Percentiles rank a stretch among this genome's conserved stretches.
phyloP scores from a whole-genome alignment of 2,888 invertebrate genomes.

The Cremastinae sp. region DNA sequence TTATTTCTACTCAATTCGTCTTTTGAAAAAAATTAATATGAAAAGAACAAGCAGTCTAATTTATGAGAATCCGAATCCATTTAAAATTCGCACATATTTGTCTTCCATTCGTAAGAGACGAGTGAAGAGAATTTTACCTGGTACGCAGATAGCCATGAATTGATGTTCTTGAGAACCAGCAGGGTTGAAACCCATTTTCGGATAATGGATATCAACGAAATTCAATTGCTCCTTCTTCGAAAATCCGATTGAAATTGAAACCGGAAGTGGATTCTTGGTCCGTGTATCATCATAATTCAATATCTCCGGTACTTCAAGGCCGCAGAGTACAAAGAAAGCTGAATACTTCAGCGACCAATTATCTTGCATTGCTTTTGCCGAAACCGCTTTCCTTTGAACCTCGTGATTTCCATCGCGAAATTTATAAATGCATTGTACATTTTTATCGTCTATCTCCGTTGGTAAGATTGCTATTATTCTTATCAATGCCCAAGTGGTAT shows the following conservation, averaged over 20 bases:
- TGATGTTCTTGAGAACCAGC: slow-evolving; percentile 26
- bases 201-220: slow-evolving; percentile 63
- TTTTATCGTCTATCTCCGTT: slow-evolving; percentile 29
- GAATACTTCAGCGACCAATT: slow-evolving; percentile 80
- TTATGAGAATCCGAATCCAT: too few species aligned
- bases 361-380: slow-evolving; percentile 79
- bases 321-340: slow-evolving; percentile 79
- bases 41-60: too few species aligned
- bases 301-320: slow-evolving; percentile 65
- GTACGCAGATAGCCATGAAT: slow-evolving; percentile 64
- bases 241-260: slow-evolving; percentile 53
- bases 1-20: too few species aligned
- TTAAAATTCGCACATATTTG: background rate
- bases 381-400: slow-evolving; percentile 72
- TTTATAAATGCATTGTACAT: slow-evolving; percentile 60
- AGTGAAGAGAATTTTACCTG: slow-evolving; percentile 50
- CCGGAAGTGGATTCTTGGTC: slow-evolving; percentile 54
- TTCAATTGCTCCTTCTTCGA: background rate
- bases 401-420: slow-evolving; percentile 58
- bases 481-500: slow-evolving; percentile 59
- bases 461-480: slow-evolving; percentile 64
- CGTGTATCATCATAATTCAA: slow-evolving; percentile 37
- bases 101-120: background rate
- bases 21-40: too few species aligned
- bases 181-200: slow-evolving; percentile 50